These are phyloP conservation scores for Bombus superbus DNA, from an alignment of 1,140 invertebrate species.

Conservation along the genomic window DNA sequence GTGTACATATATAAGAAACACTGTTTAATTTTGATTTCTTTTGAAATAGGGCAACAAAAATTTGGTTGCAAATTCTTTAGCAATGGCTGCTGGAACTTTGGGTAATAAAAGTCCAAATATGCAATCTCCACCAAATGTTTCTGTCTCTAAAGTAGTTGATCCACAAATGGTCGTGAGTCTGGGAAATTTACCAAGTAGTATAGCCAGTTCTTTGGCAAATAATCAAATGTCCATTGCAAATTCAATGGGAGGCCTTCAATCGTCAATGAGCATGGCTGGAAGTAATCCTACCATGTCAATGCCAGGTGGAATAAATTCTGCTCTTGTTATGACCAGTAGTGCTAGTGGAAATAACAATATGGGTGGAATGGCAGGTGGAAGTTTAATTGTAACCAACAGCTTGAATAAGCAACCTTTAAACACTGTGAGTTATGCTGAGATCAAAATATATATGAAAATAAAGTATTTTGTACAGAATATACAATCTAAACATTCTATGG, in stretches of 20 bases:
- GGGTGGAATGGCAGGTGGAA: slow-evolving; percentile 85
- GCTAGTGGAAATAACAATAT: slow-evolving; percentile 79
- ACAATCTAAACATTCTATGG: not conserved
- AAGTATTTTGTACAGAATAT: not conserved
- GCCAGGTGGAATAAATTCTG: slow-evolving; percentile 84
- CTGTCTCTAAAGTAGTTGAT: slow-evolving; percentile 85
- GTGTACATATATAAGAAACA: not conserved
- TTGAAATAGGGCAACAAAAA: slow-evolving; percentile 87
- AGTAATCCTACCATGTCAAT: slow-evolving; percentile 85
- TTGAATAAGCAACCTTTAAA: slow-evolving; percentile 87
- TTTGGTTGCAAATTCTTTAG: slow-evolving; percentile 87
- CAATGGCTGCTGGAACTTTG: slow-evolving; percentile 87
- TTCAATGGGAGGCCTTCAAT: slow-evolving; percentile 82
- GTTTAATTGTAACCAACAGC: slow-evolving; percentile 86
- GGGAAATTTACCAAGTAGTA: slow-evolving; percentile 85
- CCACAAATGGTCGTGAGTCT: slow-evolving; percentile 84
- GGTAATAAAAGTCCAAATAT: slow-evolving; percentile 91
- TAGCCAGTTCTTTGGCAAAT: slow-evolving; percentile 83
- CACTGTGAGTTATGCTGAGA: slow-evolving; percentile 66
- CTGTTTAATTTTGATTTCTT: slow-evolving; percentile 7
- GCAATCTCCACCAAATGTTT: slow-evolving; percentile 91
- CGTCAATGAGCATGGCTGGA: slow-evolving; percentile 85
- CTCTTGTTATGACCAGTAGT: slow-evolving; percentile 83
- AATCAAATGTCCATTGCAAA: slow-evolving; percentile 85
- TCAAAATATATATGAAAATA: not conserved